Conservation (phyloP, 2,888 invertebrate genomes). For the Bimastos eiseni region DNA sequence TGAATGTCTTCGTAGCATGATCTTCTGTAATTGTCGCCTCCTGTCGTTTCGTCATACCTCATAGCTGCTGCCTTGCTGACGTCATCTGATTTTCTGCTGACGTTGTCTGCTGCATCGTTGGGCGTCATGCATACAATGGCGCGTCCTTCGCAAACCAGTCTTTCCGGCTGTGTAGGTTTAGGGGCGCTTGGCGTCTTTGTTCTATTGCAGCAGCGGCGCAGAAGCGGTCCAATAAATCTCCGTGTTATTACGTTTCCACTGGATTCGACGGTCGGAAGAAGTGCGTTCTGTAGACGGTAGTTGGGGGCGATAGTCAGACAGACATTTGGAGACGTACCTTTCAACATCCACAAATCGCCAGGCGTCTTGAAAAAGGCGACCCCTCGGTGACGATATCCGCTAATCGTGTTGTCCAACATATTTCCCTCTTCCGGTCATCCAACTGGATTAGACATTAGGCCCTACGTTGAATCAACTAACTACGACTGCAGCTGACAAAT, state of each 20-base stretch:
- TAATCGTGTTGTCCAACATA: not conserved
- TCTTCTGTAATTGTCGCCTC: not conserved
- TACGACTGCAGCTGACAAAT: too few relatives aligned
- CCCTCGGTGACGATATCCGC: not conserved
- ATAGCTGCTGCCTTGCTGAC: not conserved
- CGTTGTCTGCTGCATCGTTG: not conserved
- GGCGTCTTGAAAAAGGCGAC: not conserved
- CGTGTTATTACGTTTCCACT: not conserved
- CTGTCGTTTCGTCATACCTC: not conserved
- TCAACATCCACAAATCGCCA: not conserved
- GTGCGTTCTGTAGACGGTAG: not conserved
- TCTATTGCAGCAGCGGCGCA: not conserved
- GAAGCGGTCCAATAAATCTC: constrained; percentile 1
- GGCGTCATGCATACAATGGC: not conserved
- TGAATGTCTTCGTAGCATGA: not conserved
- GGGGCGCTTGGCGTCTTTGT: not conserved
- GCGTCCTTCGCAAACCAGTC: not conserved
- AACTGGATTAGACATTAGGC: not conserved
- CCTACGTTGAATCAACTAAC: too few relatives aligned
- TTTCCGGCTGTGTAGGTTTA: not conserved
- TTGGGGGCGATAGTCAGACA: not conserved
- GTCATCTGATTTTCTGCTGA: not conserved
- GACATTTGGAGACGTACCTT: not conserved
- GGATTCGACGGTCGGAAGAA: not conserved
- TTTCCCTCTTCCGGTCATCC: not conserved